A percentile compares a stretch with the other conserved stretches of the same genome.
phyloP scores from a whole-genome alignment of 2,113 vertebrate genomes.

The Sisor rabdophorus region DNA sequence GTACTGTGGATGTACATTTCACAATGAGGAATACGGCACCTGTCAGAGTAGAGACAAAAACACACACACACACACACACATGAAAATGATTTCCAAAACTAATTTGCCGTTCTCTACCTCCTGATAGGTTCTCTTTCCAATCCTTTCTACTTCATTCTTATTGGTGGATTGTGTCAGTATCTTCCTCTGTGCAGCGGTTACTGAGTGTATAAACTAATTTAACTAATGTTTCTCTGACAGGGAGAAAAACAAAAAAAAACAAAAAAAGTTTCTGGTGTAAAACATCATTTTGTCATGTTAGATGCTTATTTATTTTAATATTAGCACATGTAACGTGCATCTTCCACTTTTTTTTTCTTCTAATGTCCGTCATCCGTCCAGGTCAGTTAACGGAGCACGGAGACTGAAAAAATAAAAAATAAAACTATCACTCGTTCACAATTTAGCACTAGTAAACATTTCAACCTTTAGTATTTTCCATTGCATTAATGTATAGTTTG shows the following conservation, averaged over 20 bases:
- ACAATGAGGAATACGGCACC: slow-evolving; percentile 2
- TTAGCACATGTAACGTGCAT: slow-evolving; percentile 4
- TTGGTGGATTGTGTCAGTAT: slow-evolving; percentile 2
- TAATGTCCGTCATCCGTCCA: slow-evolving; percentile 25
- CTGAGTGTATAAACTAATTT: slow-evolving; percentile 21
- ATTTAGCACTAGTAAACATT: slow-evolving; percentile 21
- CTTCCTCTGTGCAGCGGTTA: not conserved
- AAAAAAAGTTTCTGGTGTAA: slow-evolving; percentile 16
- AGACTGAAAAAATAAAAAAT: not conserved
- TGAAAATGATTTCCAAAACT: slow-evolving; percentile 7
- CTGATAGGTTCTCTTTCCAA: slow-evolving; percentile 3
- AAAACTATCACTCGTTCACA: not conserved
- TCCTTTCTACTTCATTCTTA: not conserved
- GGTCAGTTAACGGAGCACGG: slow-evolving; percentile 7
- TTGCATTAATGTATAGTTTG: slow-evolving; percentile 16
- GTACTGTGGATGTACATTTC: not conserved
- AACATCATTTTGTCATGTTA: slow-evolving; percentile 2
- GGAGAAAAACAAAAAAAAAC: not conserved
- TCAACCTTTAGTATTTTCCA: slow-evolving; percentile 1
- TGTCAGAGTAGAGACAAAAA: not conserved
- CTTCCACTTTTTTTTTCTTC: not conserved
- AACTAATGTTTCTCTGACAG: not conserved
- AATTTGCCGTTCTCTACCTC: slow-evolving; percentile 30
- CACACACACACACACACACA: not conserved
- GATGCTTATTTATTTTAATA: slow-evolving; percentile 39